A percentile compares a stretch with the other conserved stretches of the same genome.
phyloP scores from a whole-genome alignment of 2,113 vertebrate genomes.

The Gobio gobio region DNA sequence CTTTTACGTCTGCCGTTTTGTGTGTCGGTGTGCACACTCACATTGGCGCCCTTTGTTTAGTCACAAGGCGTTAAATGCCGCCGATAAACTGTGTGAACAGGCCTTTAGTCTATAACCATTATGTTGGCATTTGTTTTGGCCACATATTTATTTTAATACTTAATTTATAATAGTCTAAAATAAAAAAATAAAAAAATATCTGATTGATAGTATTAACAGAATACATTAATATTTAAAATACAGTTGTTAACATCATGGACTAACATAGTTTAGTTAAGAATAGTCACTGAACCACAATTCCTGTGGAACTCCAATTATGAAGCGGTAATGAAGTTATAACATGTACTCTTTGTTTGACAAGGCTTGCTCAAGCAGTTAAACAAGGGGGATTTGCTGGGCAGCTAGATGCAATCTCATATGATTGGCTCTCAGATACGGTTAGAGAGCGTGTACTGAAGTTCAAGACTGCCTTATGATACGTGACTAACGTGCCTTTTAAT shows the following conservation, averaged over 20 bases:
- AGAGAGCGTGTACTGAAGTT: background rate
- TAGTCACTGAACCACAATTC: background rate
- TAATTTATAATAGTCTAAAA: too few relatives aligned
- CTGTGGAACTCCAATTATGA: background rate
- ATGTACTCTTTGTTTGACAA: background rate
- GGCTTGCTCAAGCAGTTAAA: background rate
- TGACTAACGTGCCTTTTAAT: constrained; percentile 25
- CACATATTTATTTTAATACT: background rate
- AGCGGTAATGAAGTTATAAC: too few relatives aligned
- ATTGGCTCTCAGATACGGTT: background rate
- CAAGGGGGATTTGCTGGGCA: background rate
- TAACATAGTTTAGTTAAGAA: background rate
- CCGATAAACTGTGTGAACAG: too few relatives aligned
- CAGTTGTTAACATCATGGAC: background rate
- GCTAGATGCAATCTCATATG: background rate
- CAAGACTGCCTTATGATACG: background rate
- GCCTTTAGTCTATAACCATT: background rate
- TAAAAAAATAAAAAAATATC: background rate
- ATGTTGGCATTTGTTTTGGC: background rate
- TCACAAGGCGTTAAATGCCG: too few relatives aligned
- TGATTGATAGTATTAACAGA: background rate
- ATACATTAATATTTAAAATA: background rate
- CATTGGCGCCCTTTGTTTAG: too few relatives aligned
- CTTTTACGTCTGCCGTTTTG: too few relatives aligned
- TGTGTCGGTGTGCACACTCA: too few relatives aligned